Evolutionary conservation across 2,797 vertebrate genomes (phyloP), one percentile per base, ranked within the genome.

Genomic region (Pachyuromys duprasi): DNA sequence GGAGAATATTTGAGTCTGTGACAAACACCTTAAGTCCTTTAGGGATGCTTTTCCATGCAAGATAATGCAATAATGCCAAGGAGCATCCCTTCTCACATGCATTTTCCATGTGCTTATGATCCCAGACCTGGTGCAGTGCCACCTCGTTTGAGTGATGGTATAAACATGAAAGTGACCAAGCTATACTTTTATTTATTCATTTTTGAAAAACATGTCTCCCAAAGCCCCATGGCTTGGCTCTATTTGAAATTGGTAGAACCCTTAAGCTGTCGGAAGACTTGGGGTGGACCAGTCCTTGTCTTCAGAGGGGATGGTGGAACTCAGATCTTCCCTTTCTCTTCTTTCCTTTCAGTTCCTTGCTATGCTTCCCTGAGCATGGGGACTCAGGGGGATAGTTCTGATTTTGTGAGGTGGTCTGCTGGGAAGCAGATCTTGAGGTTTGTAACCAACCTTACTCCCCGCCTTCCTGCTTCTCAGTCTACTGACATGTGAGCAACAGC

Each of bases 121-220:
- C 26, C 33, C 18, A 42, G 39, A 65, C 39, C 17, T n/a, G 70
- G 28, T 39, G 88, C 33, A 53, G 80, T 36, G 42, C 89, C 72
- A 86, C 70, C 28, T 78, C 82, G 36, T 63, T 74, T 94, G 62
- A 80, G 36, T 67, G 95, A 80, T 39, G 78, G 17, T 28, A 55
- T 79, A 28, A 92, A 93, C 20, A 74, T 49, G 31, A 87, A 91
- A 65, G 45, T 80, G 57, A 78, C 45, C 91, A 94, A 95, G 39
- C 4, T 78, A 33, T 39, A 2, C 12, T 89, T 89, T 31, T 82
- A 36, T 49, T 76, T 74, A 75, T 45, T 75, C 24, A 42, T 45
- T 93, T 95, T 67, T 28, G 45, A 9, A n/a, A 69, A n/a, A n/a
- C n/a, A 31, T 14, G 12, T 22, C 9, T 42, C 57, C 39, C 49